Evolutionary conservation across 2,113 vertebrate genomes (phyloP).

Genomic region (Zosterops pallidus): DNA sequence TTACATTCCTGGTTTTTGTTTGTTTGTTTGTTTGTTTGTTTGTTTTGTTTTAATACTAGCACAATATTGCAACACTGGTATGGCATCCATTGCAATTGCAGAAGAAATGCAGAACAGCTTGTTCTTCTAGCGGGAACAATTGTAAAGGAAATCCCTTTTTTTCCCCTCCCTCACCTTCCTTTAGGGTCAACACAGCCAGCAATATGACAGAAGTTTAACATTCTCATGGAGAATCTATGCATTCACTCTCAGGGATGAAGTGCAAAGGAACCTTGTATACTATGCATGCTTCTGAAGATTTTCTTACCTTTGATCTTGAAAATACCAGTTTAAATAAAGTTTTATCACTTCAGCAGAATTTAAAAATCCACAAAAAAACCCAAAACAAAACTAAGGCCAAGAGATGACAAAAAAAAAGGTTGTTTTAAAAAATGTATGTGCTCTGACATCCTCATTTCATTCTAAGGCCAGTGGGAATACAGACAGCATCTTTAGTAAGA

Average conservation of each 20-base stretch:
- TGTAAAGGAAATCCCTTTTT: background rate
- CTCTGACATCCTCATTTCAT: background rate
- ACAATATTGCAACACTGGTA: background rate
- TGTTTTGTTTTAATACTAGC: background rate
- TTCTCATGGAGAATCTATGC: background rate
- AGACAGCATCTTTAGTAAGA: background rate
- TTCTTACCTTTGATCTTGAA: background rate
- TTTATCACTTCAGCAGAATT: background rate
- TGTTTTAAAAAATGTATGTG: background rate
- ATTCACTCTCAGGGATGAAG: background rate
- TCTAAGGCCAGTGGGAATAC: background rate
- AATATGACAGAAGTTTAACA: background rate
- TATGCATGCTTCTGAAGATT: background rate
- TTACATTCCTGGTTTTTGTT: background rate
- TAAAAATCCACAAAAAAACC: accelerated
- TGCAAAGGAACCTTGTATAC: background rate
- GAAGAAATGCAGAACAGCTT: background rate
- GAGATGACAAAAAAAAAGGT: background rate
- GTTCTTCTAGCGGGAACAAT: background rate
- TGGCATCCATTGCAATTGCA: background rate
- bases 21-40: background rate
- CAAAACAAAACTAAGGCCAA: background rate
- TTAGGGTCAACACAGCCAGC: background rate
- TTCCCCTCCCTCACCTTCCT: background rate
- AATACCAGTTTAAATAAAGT: background rate